Evolutionary conservation across 2,888 invertebrate genomes (phyloP).

Genomic region (Melieria crassipennis): DNA sequence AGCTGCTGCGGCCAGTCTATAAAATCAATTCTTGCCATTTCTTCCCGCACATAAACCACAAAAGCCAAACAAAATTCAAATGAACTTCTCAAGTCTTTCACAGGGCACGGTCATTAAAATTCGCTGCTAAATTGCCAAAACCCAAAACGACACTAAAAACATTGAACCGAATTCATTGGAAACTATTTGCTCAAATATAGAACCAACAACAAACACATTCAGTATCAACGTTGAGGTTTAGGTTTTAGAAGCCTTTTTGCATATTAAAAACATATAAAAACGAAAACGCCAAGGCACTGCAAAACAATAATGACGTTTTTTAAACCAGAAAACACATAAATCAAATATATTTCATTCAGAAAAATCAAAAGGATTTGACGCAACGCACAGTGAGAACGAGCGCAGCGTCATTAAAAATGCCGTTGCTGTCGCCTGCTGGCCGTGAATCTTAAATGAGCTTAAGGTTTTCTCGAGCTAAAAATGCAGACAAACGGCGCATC

Average conservation of each 20-base stretch:
- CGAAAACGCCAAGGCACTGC: constrained; percentile 2
- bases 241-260: constrained; percentile 22
- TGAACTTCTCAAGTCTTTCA: constrained; percentile 46
- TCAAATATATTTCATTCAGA: constrained; percentile 59
- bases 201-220: constrained; percentile 7
- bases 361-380: constrained; percentile 46
- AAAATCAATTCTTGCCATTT: too few species aligned
- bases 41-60: constrained; percentile 2
- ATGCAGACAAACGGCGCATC: constrained; percentile 46
- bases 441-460: too few species aligned
- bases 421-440: neutral
- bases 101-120: constrained; percentile 52
- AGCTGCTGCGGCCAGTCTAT: too few species aligned
- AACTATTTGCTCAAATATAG: constrained; percentile 51
- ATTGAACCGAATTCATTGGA: constrained; percentile 52
- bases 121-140: constrained; percentile 53
- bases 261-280: constrained; percentile 25
- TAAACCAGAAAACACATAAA: constrained; percentile 53
- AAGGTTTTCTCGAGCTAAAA: constrained; percentile 3
- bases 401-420: neutral
- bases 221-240: constrained; percentile 7
- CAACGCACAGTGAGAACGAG: constrained; percentile 24
- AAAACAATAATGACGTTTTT: constrained; percentile 26
- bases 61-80: constrained; percentile 38
- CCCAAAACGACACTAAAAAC: constrained; percentile 28